A percentile compares a stretch with the other conserved stretches of the same genome.
phyloP scores from a whole-genome alignment of 2,113 vertebrate species.

The Scortum barcoo region DNA sequence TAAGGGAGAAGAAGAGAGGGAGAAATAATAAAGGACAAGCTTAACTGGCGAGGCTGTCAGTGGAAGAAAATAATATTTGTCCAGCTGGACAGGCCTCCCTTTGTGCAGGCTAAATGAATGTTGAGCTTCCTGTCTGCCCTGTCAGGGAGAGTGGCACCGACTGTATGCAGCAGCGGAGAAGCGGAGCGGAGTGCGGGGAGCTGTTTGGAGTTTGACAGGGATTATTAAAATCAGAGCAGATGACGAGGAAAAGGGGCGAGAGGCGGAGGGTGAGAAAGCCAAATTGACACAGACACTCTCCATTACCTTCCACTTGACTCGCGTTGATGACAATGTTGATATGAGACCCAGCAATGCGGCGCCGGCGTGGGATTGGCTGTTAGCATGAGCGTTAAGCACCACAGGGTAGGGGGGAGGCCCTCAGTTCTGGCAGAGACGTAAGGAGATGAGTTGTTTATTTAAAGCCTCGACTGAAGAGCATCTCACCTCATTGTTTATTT shows the following conservation, averaged over 20 bases:
- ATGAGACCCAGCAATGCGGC: conserved; percentile 72
- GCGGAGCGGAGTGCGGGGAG: conserved; percentile 82
- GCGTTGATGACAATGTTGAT: conserved; percentile 89
- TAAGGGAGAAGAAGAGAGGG: conserved; percentile 73
- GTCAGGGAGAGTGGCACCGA: conserved; percentile 87
- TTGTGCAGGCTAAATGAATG: conserved; percentile 96
- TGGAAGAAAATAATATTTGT: conserved; percentile 98
- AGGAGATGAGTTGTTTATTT: conserved; percentile 83
- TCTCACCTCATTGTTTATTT: conserved; percentile 75
- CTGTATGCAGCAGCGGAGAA: conserved; percentile 65
- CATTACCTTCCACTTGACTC: conserved; percentile 96
- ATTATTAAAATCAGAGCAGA: conserved; percentile 99
- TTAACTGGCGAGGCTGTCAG: conserved; percentile 94
- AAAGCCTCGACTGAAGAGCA: conserved; percentile 75
- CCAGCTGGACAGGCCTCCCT: conserved; percentile 97
- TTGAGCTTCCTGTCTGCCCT: conserved; percentile 97
- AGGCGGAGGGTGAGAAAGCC: conserved; percentile 90
- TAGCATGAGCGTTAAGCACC: conserved; percentile 87
- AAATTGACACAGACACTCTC: conserved; percentile 99
- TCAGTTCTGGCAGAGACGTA: conserved; percentile 62
- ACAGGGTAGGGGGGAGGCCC: conserved; percentile 66
- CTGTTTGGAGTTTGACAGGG: conserved; percentile 98
- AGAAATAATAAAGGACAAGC: conserved; percentile 91
- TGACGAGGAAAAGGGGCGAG: conserved; percentile 89
- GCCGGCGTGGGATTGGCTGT: conserved; percentile 85